Evolutionary conservation across 2,888 invertebrate genomes (phyloP).

Genomic region (Eupithecia centaureata): DNA sequence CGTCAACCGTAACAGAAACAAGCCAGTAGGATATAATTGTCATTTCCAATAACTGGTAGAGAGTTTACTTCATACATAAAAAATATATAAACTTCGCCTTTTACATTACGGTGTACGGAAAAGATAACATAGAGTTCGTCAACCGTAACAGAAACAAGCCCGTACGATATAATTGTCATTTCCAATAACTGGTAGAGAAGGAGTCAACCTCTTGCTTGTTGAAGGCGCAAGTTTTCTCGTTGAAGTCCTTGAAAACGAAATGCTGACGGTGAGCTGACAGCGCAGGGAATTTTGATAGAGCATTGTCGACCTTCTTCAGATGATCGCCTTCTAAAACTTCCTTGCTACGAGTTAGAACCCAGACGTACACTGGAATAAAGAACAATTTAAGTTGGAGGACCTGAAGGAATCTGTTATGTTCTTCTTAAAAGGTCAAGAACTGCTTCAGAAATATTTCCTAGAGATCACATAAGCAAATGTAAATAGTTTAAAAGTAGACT

Average conservation of each 20-base stretch:
- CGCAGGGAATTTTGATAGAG: constrained; percentile 69
- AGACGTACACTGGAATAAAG: constrained; percentile 68
- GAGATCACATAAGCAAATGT: too few relatives aligned
- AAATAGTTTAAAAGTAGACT: too few relatives aligned
- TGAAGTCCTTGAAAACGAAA: constrained; percentile 72
- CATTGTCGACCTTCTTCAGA: constrained; percentile 65
- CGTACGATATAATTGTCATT: constrained; percentile 40
- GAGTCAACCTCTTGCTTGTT: constrained; percentile 65
- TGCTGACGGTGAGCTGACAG: constrained; percentile 64
- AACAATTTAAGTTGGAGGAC: too few relatives aligned
- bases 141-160: background rate
- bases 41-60: too few relatives aligned
- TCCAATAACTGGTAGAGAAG: constrained; percentile 73
- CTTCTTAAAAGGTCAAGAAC: too few relatives aligned
- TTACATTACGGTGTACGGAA: background rate
- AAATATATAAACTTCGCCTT: background rate
- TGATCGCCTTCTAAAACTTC: constrained; percentile 63
- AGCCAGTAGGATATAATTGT: too few relatives aligned
- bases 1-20: too few relatives aligned
- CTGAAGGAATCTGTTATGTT: too few relatives aligned
- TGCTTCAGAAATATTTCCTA: too few relatives aligned
- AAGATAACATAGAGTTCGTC: constrained; percentile 2
- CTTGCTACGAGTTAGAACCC: constrained; percentile 70
- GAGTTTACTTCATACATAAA: background rate
- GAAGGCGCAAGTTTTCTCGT: constrained; percentile 62